A percentile compares a stretch with the other conserved stretches of the same genome.
Conservation (phyloP, 2,113 vertebrate species). For the Erinaceus europaeus region DNA sequence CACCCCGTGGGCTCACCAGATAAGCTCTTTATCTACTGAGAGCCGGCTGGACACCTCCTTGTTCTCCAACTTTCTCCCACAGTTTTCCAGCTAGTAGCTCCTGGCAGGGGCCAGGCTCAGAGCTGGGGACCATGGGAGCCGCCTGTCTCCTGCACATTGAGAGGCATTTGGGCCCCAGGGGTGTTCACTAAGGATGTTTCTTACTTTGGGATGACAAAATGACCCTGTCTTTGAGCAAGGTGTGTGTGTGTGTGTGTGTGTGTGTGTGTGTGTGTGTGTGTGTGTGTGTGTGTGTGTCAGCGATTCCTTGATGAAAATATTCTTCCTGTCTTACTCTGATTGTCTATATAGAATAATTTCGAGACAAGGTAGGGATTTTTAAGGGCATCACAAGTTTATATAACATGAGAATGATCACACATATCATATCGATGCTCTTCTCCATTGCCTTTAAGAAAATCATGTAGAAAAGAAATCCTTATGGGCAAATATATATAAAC, state of each 20-base stretch:
- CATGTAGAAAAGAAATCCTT: not conserved
- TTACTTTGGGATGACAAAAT: too few species aligned
- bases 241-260: not conserved
- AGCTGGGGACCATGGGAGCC: not conserved
- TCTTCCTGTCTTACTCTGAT: not conserved
- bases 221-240: not conserved
- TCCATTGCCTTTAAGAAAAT: not conserved
- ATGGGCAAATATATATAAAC: too few species aligned
- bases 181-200: too few species aligned
- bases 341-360: conserved; percentile 15
- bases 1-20: too few species aligned
- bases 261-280: not conserved
- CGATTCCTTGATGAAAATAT: not conserved
- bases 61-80: conserved; percentile 51
- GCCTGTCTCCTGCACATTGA: conserved; percentile 21
- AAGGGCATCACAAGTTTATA: not conserved
- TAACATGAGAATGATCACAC: not conserved
- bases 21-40: conserved; percentile 39
- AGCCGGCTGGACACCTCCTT: conserved; percentile 41
- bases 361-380: not conserved
- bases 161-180: too few species aligned
- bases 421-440: not conserved
- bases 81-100: not conserved
- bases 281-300: not conserved
- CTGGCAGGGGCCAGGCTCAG: not conserved